Percentiles rank a stretch among this genome's conserved stretches.
Evolutionary conservation across 2,113 vertebrate genomes (phyloP).

Genomic region (Syngnathus typhle): DNA sequence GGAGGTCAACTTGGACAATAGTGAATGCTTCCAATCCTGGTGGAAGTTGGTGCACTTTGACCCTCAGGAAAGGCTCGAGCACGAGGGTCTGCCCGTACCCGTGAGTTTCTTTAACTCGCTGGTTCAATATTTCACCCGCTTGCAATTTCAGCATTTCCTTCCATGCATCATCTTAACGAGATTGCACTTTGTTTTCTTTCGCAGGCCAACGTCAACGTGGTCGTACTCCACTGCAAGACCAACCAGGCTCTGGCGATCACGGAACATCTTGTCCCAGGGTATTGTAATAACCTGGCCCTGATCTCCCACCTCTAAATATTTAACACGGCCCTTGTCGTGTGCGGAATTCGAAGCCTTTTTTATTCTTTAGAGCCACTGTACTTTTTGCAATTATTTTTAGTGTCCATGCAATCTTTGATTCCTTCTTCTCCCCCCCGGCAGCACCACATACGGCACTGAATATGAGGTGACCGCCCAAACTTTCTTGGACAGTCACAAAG

Average conservation of each 20-base stretch:
- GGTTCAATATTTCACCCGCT: neutral
- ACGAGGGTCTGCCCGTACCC: slow-evolving; percentile 77
- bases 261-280: slow-evolving; percentile 68
- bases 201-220: slow-evolving; percentile 6
- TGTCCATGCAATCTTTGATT: neutral
- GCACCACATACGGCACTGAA: slow-evolving; percentile 81
- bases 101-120: slow-evolving; percentile 63
- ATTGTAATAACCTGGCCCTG: slow-evolving; percentile 13
- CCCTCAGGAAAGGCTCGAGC: slow-evolving; percentile 82
- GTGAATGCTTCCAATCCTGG: slow-evolving; percentile 68
- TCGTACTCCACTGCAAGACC: slow-evolving; percentile 12
- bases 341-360: no score
- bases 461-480: slow-evolving; percentile 83
- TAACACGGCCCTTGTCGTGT: no score
- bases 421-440: slow-evolving; percentile 51
- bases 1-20: slow-evolving; percentile 74
- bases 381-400: neutral
- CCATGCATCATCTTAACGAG: neutral
- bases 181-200: neutral
- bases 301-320: no score
- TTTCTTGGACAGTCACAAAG: slow-evolving; percentile 78
- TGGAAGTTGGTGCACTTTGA: slow-evolving; percentile 80
- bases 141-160: neutral
- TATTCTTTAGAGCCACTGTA: no score
- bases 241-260: slow-evolving; percentile 7